Conservation (phyloP, 1,140 invertebrate genomes). For the Probaryconus sp. region DNA sequence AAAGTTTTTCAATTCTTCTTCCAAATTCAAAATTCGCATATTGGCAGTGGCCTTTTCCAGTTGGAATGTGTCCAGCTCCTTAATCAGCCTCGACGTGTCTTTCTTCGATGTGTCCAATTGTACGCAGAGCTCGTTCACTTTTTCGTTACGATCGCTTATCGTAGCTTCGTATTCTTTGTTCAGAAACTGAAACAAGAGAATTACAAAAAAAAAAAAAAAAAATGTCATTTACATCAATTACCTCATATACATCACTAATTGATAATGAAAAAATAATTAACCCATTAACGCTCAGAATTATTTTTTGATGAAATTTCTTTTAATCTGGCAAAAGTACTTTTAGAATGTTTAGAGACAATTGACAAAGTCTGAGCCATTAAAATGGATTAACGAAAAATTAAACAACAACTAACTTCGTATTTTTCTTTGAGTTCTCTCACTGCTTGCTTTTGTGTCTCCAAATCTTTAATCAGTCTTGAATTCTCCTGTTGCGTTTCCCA, state of each 20-base stretch:
- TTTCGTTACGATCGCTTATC: slow-evolving; percentile 26
- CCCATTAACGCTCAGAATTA: too few species aligned
- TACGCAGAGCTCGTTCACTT: slow-evolving; percentile 52
- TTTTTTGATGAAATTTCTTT: too few species aligned
- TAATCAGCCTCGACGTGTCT: slow-evolving; percentile 64
- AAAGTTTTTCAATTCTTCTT: slow-evolving; percentile 62
- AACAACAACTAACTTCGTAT: slow-evolving; percentile 63
- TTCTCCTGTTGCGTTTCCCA: slow-evolving; percentile 57
- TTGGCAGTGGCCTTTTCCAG: slow-evolving; percentile 64
- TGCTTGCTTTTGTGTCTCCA: slow-evolving; percentile 63
- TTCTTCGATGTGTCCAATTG: slow-evolving; percentile 62
- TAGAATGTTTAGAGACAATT: too few species aligned
- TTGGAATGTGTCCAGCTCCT: slow-evolving; percentile 67
- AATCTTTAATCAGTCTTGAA: slow-evolving; percentile 59
- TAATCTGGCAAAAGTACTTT: too few species aligned
- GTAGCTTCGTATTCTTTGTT: slow-evolving; percentile 50
- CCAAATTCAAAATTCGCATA: slow-evolving; percentile 63
- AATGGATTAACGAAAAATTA: slow-evolving; percentile 19
- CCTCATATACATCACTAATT: too few species aligned
- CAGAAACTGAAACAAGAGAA: slow-evolving; percentile 53
- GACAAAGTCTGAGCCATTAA: neutral
- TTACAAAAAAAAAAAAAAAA: slow-evolving; percentile 6
- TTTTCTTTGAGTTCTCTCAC: slow-evolving; percentile 63
- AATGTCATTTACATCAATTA: neutral
- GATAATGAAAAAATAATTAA: too few species aligned